These are phyloP conservation scores for Drosophila parthenogenetica DNA, from an alignment of 2,888 invertebrate species.

Conservation along the genomic window DNA sequence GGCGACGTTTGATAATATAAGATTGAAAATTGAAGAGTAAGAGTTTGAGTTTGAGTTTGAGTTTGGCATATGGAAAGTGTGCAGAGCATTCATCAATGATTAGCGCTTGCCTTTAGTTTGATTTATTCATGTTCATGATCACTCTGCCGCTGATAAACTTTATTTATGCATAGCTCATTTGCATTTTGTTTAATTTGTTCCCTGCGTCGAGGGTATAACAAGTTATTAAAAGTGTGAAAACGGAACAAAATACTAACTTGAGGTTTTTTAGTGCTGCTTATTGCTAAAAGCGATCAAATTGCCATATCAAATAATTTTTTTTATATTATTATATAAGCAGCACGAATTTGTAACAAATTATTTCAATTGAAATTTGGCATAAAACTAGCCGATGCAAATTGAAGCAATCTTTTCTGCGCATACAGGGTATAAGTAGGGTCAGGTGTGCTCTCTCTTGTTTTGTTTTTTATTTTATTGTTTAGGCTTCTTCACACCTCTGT, in stretches of 20 bases:
- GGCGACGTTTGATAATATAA: background rate
- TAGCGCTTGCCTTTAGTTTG: constrained; percentile 4
- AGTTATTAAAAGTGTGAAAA: background rate
- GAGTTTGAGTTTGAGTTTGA: constrained; percentile 20
- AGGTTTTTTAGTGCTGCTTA: no score
- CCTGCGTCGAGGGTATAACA: background rate
- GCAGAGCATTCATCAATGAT: constrained; percentile 8
- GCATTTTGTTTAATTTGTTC: background rate
- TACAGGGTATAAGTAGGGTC: background rate
- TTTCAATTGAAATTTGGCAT: no score
- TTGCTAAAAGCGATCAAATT: no score
- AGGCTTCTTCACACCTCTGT: constrained; percentile 32
- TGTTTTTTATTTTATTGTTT: constrained; percentile 9
- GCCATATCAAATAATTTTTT: no score
- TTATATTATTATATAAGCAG: no score
- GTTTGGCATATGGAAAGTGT: constrained; percentile 41
- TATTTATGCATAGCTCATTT: constrained; percentile 33
- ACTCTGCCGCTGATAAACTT: constrained; percentile 22
- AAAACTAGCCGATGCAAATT: no score
- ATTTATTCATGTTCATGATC: constrained; percentile 26
- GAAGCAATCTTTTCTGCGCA: no score
- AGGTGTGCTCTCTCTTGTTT: background rate
- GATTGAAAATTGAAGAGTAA: constrained; percentile 23
- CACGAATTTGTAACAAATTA: no score
- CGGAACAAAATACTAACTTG: no score